A percentile compares a stretch with the other conserved stretches of the same genome.
These are phyloP conservation scores for Sesia apiformis DNA, from an alignment of 2,888 invertebrate species.

Conservation along the genomic window DNA sequence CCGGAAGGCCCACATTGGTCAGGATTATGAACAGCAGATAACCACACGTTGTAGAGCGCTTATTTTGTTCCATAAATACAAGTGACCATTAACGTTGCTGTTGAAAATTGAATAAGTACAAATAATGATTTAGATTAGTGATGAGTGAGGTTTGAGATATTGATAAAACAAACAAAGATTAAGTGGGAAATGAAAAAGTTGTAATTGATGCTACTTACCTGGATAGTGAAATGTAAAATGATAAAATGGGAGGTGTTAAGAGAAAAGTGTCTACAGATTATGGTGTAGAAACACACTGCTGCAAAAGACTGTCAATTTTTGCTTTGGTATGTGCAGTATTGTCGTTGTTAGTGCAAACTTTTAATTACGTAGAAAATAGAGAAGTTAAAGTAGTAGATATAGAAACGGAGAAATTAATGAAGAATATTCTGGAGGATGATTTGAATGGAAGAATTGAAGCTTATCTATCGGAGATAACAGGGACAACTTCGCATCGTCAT, in stretches of 20 bases:
- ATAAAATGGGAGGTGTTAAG: conserved; percentile 8
- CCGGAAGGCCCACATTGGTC: conserved; percentile 59
- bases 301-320: conserved; percentile 43
- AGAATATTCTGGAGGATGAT: conserved; percentile 36
- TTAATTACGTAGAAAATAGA: conserved; percentile 33
- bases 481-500: conserved; percentile 25
- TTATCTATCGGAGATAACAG: conserved; percentile 32
- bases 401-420: conserved; percentile 26
- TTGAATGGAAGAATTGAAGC: conserved; percentile 43
- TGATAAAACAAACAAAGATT: too few species aligned
- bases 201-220: too few species aligned
- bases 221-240: conserved; percentile 9
- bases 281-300: conserved; percentile 24
- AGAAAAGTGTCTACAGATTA: conserved; percentile 18
- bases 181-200: too few species aligned
- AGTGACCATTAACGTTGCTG: too few species aligned
- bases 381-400: conserved; percentile 19
- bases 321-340: conserved; percentile 49
- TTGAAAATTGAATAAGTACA: too few species aligned
- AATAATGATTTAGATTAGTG: too few species aligned
- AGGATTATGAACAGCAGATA: conserved; percentile 43
- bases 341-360: conserved; percentile 51
- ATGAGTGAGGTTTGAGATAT: too few species aligned
- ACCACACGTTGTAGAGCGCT: too few species aligned
- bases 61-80: too few species aligned